A percentile compares a stretch with the other conserved stretches of the same genome.
phyloP scores from a whole-genome alignment of 2,888 invertebrate species.

The Leptinotarsa juncta region DNA sequence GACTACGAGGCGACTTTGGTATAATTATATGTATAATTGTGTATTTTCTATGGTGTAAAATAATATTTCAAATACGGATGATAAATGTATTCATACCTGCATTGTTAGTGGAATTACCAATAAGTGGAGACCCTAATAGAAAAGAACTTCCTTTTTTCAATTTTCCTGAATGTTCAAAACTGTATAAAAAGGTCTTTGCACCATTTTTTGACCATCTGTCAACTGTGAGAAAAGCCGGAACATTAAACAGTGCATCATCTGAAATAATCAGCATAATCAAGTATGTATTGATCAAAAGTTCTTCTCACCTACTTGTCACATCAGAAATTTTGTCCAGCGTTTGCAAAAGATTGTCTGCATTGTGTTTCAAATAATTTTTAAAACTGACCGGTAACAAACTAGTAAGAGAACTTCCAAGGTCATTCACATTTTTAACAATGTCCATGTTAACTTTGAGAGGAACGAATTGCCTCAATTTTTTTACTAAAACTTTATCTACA shows the following conservation, averaged over 20 bases:
- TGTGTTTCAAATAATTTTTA: slow-evolving; percentile 59
- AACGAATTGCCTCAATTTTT: slow-evolving; percentile 63
- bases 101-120: slow-evolving; percentile 63
- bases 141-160: slow-evolving; percentile 74
- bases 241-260: slow-evolving; percentile 82
- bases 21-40: too few species aligned
- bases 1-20: too few species aligned
- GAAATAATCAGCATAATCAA: slow-evolving; percentile 44
- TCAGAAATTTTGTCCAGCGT: slow-evolving; percentile 71
- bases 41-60: too few species aligned
- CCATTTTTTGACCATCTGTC: slow-evolving; percentile 74
- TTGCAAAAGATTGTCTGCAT: slow-evolving; percentile 60
- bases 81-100: slow-evolving; percentile 45
- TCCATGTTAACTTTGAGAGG: slow-evolving; percentile 48
- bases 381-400: slow-evolving; percentile 52
- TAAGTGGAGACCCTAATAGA: slow-evolving; percentile 74
- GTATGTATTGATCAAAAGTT: slow-evolving; percentile 2
- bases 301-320: slow-evolving; percentile 67
- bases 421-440: slow-evolving; percentile 32
- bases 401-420: slow-evolving; percentile 30
- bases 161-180: slow-evolving; percentile 79
- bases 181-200: slow-evolving; percentile 77
- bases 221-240: slow-evolving; percentile 79
- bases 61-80: not conserved
- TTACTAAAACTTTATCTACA: slow-evolving; percentile 63